Base-by-base conservation (phyloP, 2,888 invertebrate genomes). In the Lasioglossum calceatum region DNA sequence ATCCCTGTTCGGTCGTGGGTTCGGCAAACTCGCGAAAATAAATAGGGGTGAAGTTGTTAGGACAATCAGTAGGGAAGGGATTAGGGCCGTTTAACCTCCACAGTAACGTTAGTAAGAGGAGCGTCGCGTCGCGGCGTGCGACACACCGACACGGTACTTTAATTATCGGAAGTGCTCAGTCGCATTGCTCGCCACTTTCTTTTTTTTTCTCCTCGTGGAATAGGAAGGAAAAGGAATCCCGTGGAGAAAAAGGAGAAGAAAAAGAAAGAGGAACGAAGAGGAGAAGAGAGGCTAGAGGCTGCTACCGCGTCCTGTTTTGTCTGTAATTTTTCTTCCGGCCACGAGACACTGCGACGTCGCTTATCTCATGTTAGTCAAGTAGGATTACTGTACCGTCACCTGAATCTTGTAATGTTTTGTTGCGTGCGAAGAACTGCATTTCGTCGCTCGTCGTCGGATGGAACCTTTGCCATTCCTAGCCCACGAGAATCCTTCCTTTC, bases 351-450 rank as follows among this genome's bases (percentile, higher is more conserved):
- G 87, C 85, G 77, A 88, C 89, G 90, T 91, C 88, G 91, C 90
- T 92, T 92, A 92, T 91, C 92, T 93, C 93, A 93, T 92, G 92
- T 93, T 91, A 92, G 93, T 93, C 92, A 94, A 94, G 92, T 92
- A 93, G 93, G 92, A 93, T 94, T 92, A 92, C 92, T 85, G 85
- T 86, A 86, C 77, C 91, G 93, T 93, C 94, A 93, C 92, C 92
- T 90, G 93, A 93, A 93, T 93, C 93, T 93, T 91, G 92, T 92
- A 93, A 93, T 94, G 93, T 94, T 94, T 94, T 93, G 93, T 93
- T 92, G 92, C 92, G 91, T 91, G 90, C 88, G 91, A 93, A 93
- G 92, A 93, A 93, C 92, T 92, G 92, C 92, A 93, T 93, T 92
- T 90, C 92, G 87, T 91, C 93, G 91, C 86, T 89, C 79, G 77